Percentiles rank a stretch among this genome's conserved stretches.
phyloP scores from a whole-genome alignment of 2,797 vertebrate species.

The Premnoplex brunnescens region DNA sequence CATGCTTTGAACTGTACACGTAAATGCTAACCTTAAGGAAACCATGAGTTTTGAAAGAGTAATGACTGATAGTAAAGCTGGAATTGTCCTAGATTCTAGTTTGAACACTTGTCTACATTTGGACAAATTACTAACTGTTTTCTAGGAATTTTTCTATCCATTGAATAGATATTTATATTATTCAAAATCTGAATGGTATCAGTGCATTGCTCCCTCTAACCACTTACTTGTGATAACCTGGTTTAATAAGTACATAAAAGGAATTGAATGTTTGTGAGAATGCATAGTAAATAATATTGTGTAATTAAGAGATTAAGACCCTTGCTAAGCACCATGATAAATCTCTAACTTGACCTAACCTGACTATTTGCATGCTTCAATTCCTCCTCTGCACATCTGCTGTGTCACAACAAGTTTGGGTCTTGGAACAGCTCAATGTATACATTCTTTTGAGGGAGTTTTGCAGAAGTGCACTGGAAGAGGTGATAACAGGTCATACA shows the following conservation, averaged over 20 bases:
- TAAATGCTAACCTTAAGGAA: background rate
- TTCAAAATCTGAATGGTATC: background rate
- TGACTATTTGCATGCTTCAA: background rate
- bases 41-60: background rate
- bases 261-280: background rate
- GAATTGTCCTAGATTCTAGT: background rate
- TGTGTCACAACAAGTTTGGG: background rate
- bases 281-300: background rate
- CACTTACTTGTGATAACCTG: background rate
- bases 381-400: background rate
- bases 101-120: background rate
- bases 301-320: conserved; percentile 4
- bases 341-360: background rate
- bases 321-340: background rate
- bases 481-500: background rate
- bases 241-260: background rate
- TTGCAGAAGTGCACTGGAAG: background rate
- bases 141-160: background rate
- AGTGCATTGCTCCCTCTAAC: background rate
- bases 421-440: background rate
- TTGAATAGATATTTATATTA: background rate
- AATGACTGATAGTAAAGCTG: background rate
- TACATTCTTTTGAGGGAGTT: background rate
- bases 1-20: background rate
- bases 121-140: background rate